A percentile compares a stretch with the other conserved stretches of the same genome.
Evolutionary conservation across 2,113 vertebrate genomes (phyloP).

Genomic region (Synchiropus splendidus): DNA sequence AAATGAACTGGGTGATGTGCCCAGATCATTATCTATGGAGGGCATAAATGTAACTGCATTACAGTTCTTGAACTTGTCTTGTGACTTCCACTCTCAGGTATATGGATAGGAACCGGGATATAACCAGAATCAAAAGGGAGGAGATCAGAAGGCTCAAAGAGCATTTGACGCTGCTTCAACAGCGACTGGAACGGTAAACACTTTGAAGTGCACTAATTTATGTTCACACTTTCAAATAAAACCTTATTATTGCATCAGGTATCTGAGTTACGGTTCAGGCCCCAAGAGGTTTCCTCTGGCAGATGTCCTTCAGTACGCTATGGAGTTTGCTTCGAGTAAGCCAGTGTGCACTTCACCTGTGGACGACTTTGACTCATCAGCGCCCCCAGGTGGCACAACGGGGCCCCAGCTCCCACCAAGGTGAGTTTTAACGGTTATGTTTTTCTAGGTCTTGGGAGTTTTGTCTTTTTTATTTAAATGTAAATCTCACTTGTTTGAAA

Average conservation of each 20-base stretch:
- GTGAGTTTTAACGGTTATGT: constrained; percentile 46
- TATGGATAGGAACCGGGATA: constrained; percentile 95
- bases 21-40: too few species aligned
- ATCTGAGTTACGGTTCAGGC: constrained; percentile 93
- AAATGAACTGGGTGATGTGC: too few species aligned
- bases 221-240: too few species aligned
- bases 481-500: background rate
- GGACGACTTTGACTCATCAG: constrained; percentile 83
- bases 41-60: too few species aligned
- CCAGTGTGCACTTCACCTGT: constrained; percentile 90
- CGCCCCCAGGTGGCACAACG: constrained; percentile 70
- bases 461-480: too few species aligned
- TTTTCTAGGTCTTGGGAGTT: background rate
- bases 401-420: constrained; percentile 70
- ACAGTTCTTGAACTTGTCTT: background rate
- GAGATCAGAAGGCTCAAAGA: constrained; percentile 96
- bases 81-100: constrained; percentile 69
- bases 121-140: constrained; percentile 92
- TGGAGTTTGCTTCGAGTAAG: constrained; percentile 98
- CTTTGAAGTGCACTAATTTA: too few species aligned
- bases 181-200: constrained; percentile 88
- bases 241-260: constrained; percentile 59
- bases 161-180: constrained; percentile 90
- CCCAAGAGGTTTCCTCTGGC: constrained; percentile 96
- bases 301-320: constrained; percentile 94